Conservation (phyloP, 2,113 vertebrate species). For the Sprattus sprattus region DNA sequence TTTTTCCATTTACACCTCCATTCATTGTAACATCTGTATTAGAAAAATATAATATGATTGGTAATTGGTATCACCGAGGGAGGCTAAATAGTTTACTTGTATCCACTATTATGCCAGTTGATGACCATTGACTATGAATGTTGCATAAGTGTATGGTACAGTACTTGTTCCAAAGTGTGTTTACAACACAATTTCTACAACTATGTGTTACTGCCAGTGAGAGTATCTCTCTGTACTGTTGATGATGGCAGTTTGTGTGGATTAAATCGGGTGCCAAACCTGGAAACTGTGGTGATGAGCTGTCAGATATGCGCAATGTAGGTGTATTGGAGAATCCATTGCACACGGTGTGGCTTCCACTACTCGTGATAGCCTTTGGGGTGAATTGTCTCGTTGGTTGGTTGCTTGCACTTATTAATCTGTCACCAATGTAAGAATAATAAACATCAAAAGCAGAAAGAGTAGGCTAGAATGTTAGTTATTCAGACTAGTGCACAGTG, state of each 20-base stretch:
- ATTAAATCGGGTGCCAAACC: conserved; percentile 59
- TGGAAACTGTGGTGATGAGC: conserved; percentile 65
- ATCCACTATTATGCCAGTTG: too few species aligned
- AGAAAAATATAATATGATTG: conserved; percentile 12
- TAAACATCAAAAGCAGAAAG: neutral
- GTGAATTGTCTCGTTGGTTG: conserved; percentile 73
- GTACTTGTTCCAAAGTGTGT: too few species aligned
- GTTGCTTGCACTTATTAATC: conserved; percentile 75
- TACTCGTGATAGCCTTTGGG: conserved; percentile 65
- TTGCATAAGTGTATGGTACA: too few species aligned
- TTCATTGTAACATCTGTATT: conserved; percentile 43
- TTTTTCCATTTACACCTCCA: conserved; percentile 48
- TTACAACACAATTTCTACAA: too few species aligned
- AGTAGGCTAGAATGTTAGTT: neutral
- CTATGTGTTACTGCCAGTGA: neutral
- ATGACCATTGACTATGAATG: too few species aligned
- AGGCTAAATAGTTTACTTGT: too few species aligned
- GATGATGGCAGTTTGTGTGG: neutral
- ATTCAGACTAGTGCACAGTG: neutral
- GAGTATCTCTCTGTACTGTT: neutral
- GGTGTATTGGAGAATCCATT: conserved; percentile 64
- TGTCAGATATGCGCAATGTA: conserved; percentile 48
- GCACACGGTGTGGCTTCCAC: conserved; percentile 62
- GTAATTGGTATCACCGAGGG: too few species aligned
- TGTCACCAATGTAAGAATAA: conserved; percentile 59